Evolutionary conservation across 2,888 invertebrate genomes (phyloP), one percentile per base, ranked within the genome.

Genomic region (Trichogramma dendrolimi): DNA sequence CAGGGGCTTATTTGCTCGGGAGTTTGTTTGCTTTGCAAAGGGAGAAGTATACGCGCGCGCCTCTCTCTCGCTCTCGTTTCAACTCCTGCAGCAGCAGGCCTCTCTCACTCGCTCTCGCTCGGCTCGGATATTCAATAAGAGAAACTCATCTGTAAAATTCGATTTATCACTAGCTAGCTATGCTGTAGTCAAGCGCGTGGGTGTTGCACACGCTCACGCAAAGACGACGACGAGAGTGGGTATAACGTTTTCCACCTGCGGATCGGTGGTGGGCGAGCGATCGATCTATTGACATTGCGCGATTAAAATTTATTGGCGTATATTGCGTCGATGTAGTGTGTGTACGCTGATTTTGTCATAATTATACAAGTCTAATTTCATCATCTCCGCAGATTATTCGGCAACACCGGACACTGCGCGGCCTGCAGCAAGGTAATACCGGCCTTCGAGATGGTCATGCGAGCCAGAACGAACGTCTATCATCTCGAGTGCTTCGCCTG

Each of bases 381-480:
- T 46, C 8, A 46, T 41, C 40, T 5, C 57, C 56, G 47, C 84
- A 92, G 93, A 84, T 86, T 94, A 82, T 94, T 93, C 76, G 93
- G 94, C 69, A 90, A 89, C 73, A 92, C 92, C 47, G 94, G 94
- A 71, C 91, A 91, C 80, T 94, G 94, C 80, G 90, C 93, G 71
- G 94, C 93, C 61, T 95, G 94, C 83, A 89, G 89, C 81, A 94
- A 94, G 85, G 89, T 90, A 78, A 94, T 94, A 80, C 94, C 94
- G 66, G 93, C 94, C 69, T 94, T 94, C 81, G 94, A 94, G 83
- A 92, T 94, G 93, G 94, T 94, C 73, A 94, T 95, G 94, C 85
- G 93, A 79, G 94, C 93, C 69, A 89, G 91, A 81, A 89, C 89
- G 76, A 93, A 94, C 81, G 94, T 94, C 68, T 94, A 94, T 83